phyloP scores from a whole-genome alignment of 2,113 vertebrate species.

The Lampris incognitus region DNA sequence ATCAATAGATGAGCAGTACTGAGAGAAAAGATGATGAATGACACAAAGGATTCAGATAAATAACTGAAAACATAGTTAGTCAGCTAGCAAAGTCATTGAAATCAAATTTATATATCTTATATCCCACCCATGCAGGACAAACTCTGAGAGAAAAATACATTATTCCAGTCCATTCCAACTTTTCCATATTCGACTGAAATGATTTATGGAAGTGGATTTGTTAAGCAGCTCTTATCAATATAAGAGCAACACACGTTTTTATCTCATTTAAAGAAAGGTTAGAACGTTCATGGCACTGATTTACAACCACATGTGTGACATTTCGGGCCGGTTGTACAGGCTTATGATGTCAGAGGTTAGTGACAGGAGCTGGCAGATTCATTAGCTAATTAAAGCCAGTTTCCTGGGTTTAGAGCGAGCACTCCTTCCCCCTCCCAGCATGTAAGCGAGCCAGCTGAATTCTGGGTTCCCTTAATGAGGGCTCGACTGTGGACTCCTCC shows the following conservation, averaged over 20 bases:
- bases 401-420: slow-evolving; percentile 52
- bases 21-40: too few relatives aligned
- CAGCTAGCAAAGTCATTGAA: neutral
- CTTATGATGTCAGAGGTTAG: slow-evolving; percentile 65
- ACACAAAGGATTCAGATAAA: too few relatives aligned
- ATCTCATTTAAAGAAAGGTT: slow-evolving; percentile 57
- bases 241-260: slow-evolving; percentile 31
- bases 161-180: slow-evolving; percentile 43
- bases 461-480: slow-evolving; percentile 73
- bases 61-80: too few relatives aligned
- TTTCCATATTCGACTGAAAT: slow-evolving; percentile 21
- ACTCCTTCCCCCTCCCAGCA: slow-evolving; percentile 44
- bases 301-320: slow-evolving; percentile 47
- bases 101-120: neutral
- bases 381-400: slow-evolving; percentile 71
- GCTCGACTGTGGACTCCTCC: slow-evolving; percentile 56
- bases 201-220: slow-evolving; percentile 36
- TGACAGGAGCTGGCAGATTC: slow-evolving; percentile 57
- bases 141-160: slow-evolving; percentile 33
- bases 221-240: slow-evolving; percentile 13
- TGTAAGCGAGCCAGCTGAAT: slow-evolving; percentile 32
- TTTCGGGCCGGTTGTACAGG: slow-evolving; percentile 36
- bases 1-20: too few relatives aligned
- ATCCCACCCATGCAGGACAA: slow-evolving; percentile 19
- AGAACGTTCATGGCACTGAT: slow-evolving; percentile 52